Evolutionary conservation across 30 jellyfish, hydroid and myxozoan genomes (phyloP), one percentile per base, ranked within the genome.

Genomic region (Morbakka virulenta): DNA sequence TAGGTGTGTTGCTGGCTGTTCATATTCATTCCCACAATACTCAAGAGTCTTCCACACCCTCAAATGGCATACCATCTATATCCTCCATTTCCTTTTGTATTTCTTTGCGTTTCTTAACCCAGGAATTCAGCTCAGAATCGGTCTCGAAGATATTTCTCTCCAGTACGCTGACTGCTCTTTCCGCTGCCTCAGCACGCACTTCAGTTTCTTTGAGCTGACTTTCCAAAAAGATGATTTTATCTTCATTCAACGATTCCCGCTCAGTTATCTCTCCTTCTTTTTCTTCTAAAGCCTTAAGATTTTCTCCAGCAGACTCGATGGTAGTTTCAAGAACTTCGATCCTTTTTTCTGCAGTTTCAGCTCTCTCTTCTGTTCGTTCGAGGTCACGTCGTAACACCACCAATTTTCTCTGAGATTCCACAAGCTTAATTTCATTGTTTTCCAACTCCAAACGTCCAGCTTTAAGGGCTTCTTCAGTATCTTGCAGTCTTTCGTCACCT

Each of bases 201-300:
- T 89, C 98, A 1, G 94, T 88, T 79, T 91, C 98, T 77, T 91
- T 91, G 76, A 83, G 78, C 64, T 91, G 96, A 32, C 92, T 66
- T 26, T 72, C 95, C 67, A 91, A 67, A 77, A 91, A 79, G 22
- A 87, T 76, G 29, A 79, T 67, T 69, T 91, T 80, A 34, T 91
- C 98, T 50, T 85, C 98, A 49, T 83, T 91, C 26, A 78, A 68
- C 21, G 82, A 87, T 61, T 91, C 98, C 35, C 68, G 64, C 72
- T 74, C 91, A 25, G 85, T 68, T 12, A 95, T 33, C 33, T 83
- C 96, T 4, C 73, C 74, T 67, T 91, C 98, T 3, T 89, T 85
- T 52, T 91, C 96, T 33, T 91, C 98, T 1, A 91, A 81, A 69
- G 23, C 75, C 48, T 83, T 78, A 64, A 91, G 77, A 65, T 83